Base-by-base conservation (phyloP, 2,888 invertebrate genomes). In the Eupelmus urozonus region DNA sequence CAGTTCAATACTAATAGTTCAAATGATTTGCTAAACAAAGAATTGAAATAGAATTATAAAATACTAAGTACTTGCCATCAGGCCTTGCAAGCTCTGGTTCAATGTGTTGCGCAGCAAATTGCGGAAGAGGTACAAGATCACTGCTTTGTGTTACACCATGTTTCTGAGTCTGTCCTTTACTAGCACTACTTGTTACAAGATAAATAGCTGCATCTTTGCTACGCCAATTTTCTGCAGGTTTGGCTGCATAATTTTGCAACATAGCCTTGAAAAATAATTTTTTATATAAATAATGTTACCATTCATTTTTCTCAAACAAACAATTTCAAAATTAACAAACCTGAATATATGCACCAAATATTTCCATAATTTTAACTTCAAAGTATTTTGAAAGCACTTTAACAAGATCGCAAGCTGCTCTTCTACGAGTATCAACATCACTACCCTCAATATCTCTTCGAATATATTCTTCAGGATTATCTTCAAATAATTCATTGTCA, bases 391-490 rank as follows among this genome's bases (percentile, higher is more conserved):
- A 96, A 1, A 99, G 91, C 0, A 97, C 96, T 87, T 96, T 95
- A 25, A 99, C 98, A 72, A 99, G 92, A 92, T 99, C 99, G 91
- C 98, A 98, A 60, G 99, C 98, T 27, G 99, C 97, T 81, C 99
- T 92, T 27, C 99, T 92, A 67, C 99, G 92, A 0, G 99, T 99
- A 89, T 98, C 98, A 80, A 98, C 95, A 90, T 99, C 99, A 9
- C 98, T 98, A 5, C 99, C 99, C 91, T 99, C 99, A 81, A 99
- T 97, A 90, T 99, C 99, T 40, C 98, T 92, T 2, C 97, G 92
- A 80, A 98, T 97, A 87, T 97, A 98, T 90, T 99, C 99, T 86
- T 99, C 98, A 0, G 99, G 97, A 88, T 98, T 99, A 88, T 99
- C 98, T 89, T 98, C 98, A 90, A 99, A 99, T 59, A 98, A 89